Percentiles rank a stretch among this genome's conserved stretches.
phyloP scores from a whole-genome alignment of 2,797 vertebrate species.

The Hirundo rustica region DNA sequence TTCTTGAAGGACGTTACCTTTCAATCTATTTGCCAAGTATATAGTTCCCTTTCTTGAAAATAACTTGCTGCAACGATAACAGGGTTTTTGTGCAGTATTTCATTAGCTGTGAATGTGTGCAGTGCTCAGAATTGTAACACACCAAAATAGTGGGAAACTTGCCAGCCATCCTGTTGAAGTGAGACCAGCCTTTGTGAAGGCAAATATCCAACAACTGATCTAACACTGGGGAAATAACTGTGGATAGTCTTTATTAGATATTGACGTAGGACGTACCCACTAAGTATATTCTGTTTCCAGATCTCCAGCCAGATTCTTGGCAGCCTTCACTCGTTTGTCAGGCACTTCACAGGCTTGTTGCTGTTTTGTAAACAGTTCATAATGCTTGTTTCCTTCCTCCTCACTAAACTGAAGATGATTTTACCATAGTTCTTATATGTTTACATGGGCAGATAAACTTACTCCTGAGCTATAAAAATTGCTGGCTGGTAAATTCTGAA shows the following conservation, averaged over 20 bases:
- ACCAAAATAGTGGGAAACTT: constrained; percentile 2
- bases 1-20: constrained; percentile 13
- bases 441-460: neutral
- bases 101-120: neutral
- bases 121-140: neutral
- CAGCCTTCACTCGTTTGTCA: neutral
- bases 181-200: neutral
- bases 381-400: neutral
- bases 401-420: neutral
- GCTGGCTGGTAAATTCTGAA: neutral
- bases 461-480: neutral
- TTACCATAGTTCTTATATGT: neutral
- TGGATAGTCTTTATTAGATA: neutral
- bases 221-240: neutral
- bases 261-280: neutral
- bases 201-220: neutral
- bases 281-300: neutral
- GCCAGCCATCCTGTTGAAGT: constrained; percentile 18
- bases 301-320: neutral
- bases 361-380: neutral
- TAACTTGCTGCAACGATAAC: neutral
- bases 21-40: neutral
- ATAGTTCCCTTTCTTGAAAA: neutral
- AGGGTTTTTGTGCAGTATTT: neutral
- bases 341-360: neutral